Base-by-base conservation (phyloP, 2,797 vertebrate species). In the Thunnus albacares region DNA sequence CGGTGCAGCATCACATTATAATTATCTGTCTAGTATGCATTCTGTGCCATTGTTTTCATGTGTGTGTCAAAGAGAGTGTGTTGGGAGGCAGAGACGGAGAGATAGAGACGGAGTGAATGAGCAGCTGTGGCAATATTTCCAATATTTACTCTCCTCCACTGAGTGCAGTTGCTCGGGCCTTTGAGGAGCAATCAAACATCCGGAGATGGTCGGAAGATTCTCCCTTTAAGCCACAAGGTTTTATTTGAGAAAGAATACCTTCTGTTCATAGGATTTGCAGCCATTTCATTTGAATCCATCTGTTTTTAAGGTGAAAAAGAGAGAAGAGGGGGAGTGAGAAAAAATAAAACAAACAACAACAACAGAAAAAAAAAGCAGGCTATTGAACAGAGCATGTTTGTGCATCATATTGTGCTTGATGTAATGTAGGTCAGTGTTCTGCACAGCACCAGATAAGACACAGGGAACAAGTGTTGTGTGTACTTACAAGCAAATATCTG, bases 401-500 rank as follows among this genome's bases (percentile, higher is more conserved):
- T 97, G 97, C 96, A 96, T 97, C 96, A 97, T 96, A 99, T 99
- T 99, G 97, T 98, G 97, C 97, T 97, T 97, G 97, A 97, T 97
- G 97, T 96, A 98, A 99, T 98, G 98, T 98, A 98, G 98, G 98
- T 98, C 98, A 98, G 97, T 96, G 96, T 98, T 98, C 98, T 99
- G 98, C 97, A 97, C 96, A 96, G 95, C 96, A 92, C 87, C 96
- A 99, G 98, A 99, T 99, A 99, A 99, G 98, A 97, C 96, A 94
- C 96, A 74, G 96, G 94, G 97, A 98, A 98, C 98, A 99, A 99
- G 98, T 98, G 98, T 96, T 98, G 96, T 98, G 96, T 98, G 98
- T 98, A 98, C 97, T 99, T 99, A 99, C 98, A 99, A 99, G 98
- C 97, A 98, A 99, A 99, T 99, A 99, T 99, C 98, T 98, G 98